A percentile compares a stretch with the other conserved stretches of the same genome.
These are phyloP conservation scores for Theretra japonica DNA, from an alignment of 2,888 invertebrate species.

Conservation along the genomic window DNA sequence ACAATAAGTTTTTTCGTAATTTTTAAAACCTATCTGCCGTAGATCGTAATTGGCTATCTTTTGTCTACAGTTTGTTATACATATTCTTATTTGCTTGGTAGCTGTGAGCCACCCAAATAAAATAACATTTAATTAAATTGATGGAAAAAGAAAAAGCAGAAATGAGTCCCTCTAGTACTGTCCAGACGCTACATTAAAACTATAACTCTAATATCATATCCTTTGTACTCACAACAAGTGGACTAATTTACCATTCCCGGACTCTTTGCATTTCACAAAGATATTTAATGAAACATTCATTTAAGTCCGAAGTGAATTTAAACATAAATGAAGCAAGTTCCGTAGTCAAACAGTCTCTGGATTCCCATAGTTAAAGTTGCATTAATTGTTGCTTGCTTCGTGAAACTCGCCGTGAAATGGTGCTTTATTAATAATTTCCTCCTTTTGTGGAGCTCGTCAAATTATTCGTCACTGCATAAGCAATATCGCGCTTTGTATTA, in stretches of 20 bases:
- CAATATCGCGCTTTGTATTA: conserved; percentile 10
- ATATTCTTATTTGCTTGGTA: no score
- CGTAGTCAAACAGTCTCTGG: conserved; percentile 47
- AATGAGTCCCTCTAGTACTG: no score
- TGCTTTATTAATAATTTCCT: conserved; percentile 23
- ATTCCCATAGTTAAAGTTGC: conserved; percentile 54
- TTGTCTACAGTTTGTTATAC: no score
- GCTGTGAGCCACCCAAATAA: no score
- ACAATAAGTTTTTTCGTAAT: no score
- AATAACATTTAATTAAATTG: no score
- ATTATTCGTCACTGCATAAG: conserved; percentile 18
- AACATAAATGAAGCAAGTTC: conserved; percentile 51
- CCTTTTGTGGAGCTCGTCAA: conserved; percentile 20
- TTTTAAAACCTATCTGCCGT: no score
- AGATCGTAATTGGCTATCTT: no score
- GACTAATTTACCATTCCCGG: conserved; percentile 14
- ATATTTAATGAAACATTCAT: conserved; percentile 47
- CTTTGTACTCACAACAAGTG: conserved; percentile 1
- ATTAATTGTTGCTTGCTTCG: conserved; percentile 49
- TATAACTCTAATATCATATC: background rate
- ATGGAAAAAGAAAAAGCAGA: no score
- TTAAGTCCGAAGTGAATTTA: conserved; percentile 49
- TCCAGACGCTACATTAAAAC: background rate
- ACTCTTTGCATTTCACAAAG: conserved; percentile 9
- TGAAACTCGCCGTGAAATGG: conserved; percentile 19